Percentiles rank a stretch among this genome's conserved stretches.
These are phyloP conservation scores for Cylindroiulus punctatus DNA, from an alignment of 2,888 invertebrate genomes.

Conservation along the genomic window DNA sequence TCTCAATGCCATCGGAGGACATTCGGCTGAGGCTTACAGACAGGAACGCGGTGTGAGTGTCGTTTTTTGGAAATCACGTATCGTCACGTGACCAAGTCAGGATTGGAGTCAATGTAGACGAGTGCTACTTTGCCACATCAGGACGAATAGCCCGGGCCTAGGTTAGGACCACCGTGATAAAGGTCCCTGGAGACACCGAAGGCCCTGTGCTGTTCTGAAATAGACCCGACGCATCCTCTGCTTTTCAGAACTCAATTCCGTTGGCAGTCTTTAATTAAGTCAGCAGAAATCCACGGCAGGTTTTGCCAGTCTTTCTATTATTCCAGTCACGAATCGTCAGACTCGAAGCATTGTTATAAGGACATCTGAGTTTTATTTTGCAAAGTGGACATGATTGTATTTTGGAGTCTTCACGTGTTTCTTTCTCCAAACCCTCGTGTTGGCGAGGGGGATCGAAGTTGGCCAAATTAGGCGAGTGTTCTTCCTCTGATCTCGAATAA, in stretches of 20 bases:
- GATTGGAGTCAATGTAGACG: background rate
- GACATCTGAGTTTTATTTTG: too few relatives aligned
- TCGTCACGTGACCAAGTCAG: background rate
- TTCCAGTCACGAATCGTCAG: too few relatives aligned
- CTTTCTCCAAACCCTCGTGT: background rate
- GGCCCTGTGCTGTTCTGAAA: background rate
- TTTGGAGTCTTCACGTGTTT: background rate
- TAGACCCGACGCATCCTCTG: background rate
- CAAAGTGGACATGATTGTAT: too few relatives aligned
- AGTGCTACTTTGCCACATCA: background rate
- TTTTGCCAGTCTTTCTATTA: too few relatives aligned
- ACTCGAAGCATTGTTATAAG: too few relatives aligned
- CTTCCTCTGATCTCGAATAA: constrained; percentile 5
- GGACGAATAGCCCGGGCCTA: background rate
- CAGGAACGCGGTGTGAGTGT: constrained; percentile 30
- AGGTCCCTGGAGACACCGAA: background rate
- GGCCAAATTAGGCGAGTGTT: background rate
- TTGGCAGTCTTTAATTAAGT: too few relatives aligned
- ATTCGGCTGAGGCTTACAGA: constrained; percentile 55
- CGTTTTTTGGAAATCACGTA: background rate
- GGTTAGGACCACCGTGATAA: background rate
- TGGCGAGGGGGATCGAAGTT: background rate
- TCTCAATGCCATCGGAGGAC: constrained; percentile 60
- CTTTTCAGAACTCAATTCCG: background rate
- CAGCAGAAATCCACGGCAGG: too few relatives aligned